Evolutionary conservation across 2,888 invertebrate species (phyloP), one percentile per base, ranked within the genome.

Genomic region (Drosophila paranaensis): DNA sequence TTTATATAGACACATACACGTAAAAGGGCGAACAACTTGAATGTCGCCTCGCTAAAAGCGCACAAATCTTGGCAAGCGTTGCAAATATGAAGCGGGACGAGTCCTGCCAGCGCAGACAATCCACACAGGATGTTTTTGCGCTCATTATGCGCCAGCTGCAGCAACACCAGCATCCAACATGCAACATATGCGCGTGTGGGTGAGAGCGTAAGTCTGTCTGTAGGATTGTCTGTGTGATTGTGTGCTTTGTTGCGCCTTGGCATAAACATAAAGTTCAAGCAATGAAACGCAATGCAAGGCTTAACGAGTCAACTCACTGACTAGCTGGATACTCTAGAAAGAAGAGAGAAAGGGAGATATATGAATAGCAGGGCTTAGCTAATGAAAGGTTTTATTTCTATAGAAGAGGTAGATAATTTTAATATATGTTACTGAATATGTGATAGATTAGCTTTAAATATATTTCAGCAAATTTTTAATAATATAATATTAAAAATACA

Each of bases 81-180:
- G 68, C 77, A 72, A 72, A 74, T 77, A 64, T 73, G 60, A 60
- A 62, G 37, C 55, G 57, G 54, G 65, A 40, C 65, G 65, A 71
- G 71, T 66, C 62, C 66, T 76, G 71, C 77, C 72, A 60, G 72
- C 27, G 51, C 75, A 79, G 64, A 85, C 80, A 87, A 78, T 86
- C 79, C 76, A 71, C 74, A 82, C 82, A 88, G 86, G 83, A 85
- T 88, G 84, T 81, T 88, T 86, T 86, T 84, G 79, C 87, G 77
- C 85, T 86, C 89, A 86, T 86, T 88, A 88, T 87, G 87, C 87
- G 84, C 73, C 84, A 84, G 86, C 86, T 88, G 84, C 75, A 84
- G 70, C 68, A 66, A 67, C 61, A 70, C 50, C 68, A 66, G 64
- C 61, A 70, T 6, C 48, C 60, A 63, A 50, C 67, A 43, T 65